A percentile compares a stretch with the other conserved stretches of the same genome.
Conservation (phyloP, 2,797 vertebrate species). For the Etheostoma nigrum region DNA sequence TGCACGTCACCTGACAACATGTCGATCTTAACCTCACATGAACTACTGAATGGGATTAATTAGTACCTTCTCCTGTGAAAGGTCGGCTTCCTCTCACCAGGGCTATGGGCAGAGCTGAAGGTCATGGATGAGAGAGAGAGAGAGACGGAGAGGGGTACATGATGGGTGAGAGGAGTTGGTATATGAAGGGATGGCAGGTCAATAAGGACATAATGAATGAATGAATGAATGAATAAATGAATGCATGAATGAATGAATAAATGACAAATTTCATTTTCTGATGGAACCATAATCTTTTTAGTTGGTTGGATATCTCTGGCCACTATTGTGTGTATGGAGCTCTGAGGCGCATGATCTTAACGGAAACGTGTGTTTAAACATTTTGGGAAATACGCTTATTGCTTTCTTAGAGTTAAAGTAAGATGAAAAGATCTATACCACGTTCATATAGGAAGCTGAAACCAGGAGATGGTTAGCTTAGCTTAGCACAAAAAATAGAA, state of each 20-base stretch:
- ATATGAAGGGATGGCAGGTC: conserved; percentile 41
- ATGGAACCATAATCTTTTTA: conserved; percentile 4
- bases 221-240: conserved; percentile 38
- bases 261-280: conserved; percentile 23
- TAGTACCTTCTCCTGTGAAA: conserved; percentile 97
- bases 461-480: background rate
- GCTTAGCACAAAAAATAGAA: background rate
- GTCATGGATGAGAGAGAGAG: conserved; percentile 82
- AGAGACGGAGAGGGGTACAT: conserved; percentile 50
- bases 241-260: conserved; percentile 32
- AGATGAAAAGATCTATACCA: background rate
- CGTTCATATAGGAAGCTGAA: background rate
- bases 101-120: conserved; percentile 90
- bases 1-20: conserved; percentile 30
- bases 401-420: background rate
- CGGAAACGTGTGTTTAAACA: background rate
- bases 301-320: conserved; percentile 1
- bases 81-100: conserved; percentile 90
- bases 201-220: conserved; percentile 50
- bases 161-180: conserved; percentile 53
- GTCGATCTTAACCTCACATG: conserved; percentile 34
- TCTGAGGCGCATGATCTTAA: conserved; percentile 9
- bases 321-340: background rate
- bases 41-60: conserved; percentile 55
- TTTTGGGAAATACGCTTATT: background rate